Percentiles rank a stretch among this genome's conserved stretches.
Conservation (phyloP, 2,113 vertebrate species). For the Hemicordylus capensis region DNA sequence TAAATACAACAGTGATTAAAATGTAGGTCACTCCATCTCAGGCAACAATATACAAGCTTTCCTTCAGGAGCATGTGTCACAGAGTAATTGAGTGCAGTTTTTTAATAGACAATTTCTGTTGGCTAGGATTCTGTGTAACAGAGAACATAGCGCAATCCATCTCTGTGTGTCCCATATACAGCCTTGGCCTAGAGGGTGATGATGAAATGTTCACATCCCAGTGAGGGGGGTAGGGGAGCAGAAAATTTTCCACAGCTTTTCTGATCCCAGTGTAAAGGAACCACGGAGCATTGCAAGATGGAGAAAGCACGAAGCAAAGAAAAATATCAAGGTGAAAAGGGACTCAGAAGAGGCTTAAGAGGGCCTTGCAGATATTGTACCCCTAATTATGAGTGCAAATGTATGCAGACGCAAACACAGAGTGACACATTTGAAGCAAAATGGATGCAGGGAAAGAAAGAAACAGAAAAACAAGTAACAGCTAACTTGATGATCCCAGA, state of each 20-base stretch:
- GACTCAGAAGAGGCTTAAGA: neutral
- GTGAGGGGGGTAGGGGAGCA: neutral
- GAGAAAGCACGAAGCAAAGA: neutral
- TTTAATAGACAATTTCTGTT: neutral
- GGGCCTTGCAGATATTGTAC: neutral
- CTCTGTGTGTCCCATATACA: neutral
- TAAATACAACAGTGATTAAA: constrained; percentile 19
- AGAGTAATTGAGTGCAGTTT: constrained; percentile 1
- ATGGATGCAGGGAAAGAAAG: neutral
- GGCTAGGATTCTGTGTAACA: neutral
- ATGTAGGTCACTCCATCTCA: constrained; percentile 27
- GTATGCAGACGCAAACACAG: too few species aligned
- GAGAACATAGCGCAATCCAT: neutral
- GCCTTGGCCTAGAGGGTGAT: neutral
- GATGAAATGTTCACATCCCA: neutral
- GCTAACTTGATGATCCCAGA: neutral
- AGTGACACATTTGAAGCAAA: neutral
- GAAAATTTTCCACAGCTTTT: neutral
- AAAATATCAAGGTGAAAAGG: neutral
- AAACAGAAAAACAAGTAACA: neutral
- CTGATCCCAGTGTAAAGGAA: neutral
- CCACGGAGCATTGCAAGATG: neutral
- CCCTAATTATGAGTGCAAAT: neutral
- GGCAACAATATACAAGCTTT: constrained; percentile 14
- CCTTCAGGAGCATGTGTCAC: neutral